Base-by-base conservation (phyloP, 2,888 invertebrate genomes). In the Diaphora mendica region DNA sequence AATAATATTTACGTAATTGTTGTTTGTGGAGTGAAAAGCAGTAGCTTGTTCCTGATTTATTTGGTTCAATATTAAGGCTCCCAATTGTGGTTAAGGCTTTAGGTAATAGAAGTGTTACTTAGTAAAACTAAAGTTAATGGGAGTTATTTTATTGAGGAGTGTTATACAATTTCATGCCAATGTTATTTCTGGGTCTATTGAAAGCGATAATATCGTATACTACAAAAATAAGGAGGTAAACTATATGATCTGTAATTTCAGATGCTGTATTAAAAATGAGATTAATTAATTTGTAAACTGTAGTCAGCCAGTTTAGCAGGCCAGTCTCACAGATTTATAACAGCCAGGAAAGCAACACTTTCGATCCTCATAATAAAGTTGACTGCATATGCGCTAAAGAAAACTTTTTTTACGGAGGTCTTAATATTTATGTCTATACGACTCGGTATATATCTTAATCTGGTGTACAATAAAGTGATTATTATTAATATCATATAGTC, bases 1-100 rank as follows among this genome's bases (percentile, higher is more conserved):
- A 78, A 76, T 79, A 74, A 78, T 82, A 77, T 78, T 83, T 77
- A 77, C 48, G 72, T 84, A 77, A 75, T 72, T 76, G 71, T 77
- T 74, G 73, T 71, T 74, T 70, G 44, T 48, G 35, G 51, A 62
- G 44, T 66, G 59, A 66, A 30, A 59, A 59, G 26, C 48, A 66
- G 62, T 70, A 66, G 13, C 59, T 70, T 42, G 20, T 70, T 15
- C 26, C 55, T 33, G 33, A 44, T 66, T 59, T 66, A 35, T 26
- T 44, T 42, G 55, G 48, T 15, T 62, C 62, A 35, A 70, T 55
- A 20, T 65, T 44, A 65, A 59, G 55, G 15, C 66, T 35, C 39
- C 39, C 51, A 23, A 35, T 59, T 26, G 17, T 23, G n/a, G 8
- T 33, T 68, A 33, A 68, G 68, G n/a, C 5, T 68, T n/a, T 51